A percentile compares a stretch with the other conserved stretches of the same genome.
These are phyloP conservation scores for Pyrocephalus nanus DNA, from an alignment of 2,797 vertebrate species.

Conservation along the genomic window DNA sequence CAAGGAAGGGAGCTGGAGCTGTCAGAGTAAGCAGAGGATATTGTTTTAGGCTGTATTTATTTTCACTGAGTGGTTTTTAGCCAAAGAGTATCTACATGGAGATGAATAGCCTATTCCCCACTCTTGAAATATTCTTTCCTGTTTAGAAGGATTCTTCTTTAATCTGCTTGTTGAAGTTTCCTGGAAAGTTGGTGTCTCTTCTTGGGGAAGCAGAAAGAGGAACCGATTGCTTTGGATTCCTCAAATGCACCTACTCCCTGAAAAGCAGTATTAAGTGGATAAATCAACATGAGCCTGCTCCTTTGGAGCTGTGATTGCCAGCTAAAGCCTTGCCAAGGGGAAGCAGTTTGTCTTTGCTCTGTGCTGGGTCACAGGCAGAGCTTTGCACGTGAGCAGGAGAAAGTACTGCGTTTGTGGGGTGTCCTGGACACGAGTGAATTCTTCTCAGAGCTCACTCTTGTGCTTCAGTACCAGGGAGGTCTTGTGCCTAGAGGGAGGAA, in stretches of 20 bases:
- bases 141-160: conserved; percentile 40
- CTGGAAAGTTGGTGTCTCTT: conserved; percentile 34
- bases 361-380: not conserved
- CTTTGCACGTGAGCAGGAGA: not conserved
- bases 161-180: conserved; percentile 4
- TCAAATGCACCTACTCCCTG: conserved; percentile 31
- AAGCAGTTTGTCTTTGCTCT: not conserved
- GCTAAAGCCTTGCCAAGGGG: not conserved
- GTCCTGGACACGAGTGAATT: not conserved
- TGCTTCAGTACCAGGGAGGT: not conserved
- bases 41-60: conserved; percentile 52
- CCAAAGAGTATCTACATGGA: not conserved
- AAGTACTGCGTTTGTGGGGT: not conserved
- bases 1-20: conserved; percentile 11
- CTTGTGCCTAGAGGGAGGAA: not conserved
- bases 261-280: conserved; percentile 3
- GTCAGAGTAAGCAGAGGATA: conserved; percentile 28
- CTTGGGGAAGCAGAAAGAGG: conserved; percentile 7
- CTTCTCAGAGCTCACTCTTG: not conserved
- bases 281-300: not conserved
- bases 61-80: conserved; percentile 19
- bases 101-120: conserved; percentile 7
- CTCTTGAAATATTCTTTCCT: conserved; percentile 27
- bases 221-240: conserved; percentile 1
- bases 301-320: not conserved